Percentiles rank a stretch among this genome's conserved stretches.
phyloP scores from a whole-genome alignment of 2,888 invertebrate species.

The Lacanobia wlatinum region DNA sequence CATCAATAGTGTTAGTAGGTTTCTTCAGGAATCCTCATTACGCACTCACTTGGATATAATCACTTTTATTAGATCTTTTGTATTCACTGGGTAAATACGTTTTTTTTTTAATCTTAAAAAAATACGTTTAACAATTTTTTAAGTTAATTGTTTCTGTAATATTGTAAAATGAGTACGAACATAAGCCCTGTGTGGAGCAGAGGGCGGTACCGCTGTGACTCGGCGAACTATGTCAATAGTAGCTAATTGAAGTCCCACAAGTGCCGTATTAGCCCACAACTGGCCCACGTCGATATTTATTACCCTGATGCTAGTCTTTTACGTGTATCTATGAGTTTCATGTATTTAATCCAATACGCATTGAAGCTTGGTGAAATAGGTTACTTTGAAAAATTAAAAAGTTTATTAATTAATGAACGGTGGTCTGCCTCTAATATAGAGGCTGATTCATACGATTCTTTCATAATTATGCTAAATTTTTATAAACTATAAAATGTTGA shows the following conservation, averaged over 20 bases:
- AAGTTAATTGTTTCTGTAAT: conserved; percentile 11
- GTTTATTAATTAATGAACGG: neutral
- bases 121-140: too few relatives aligned
- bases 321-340: conserved; percentile 69
- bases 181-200: conserved; percentile 58
- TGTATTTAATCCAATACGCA: conserved; percentile 77
- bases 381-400: neutral
- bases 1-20: conserved; percentile 69
- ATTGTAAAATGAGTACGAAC: conserved; percentile 8
- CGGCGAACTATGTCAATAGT: conserved; percentile 81
- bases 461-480: neutral
- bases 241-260: conserved; percentile 86
- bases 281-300: conserved; percentile 73
- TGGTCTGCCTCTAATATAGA: neutral
- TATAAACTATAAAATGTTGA: neutral
- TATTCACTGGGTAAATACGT: neutral
- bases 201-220: conserved; percentile 71
- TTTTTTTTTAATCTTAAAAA: too few relatives aligned
- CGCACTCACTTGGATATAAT: conserved; percentile 21
- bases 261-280: conserved; percentile 77
- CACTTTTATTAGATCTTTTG: conserved; percentile 38
- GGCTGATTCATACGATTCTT: neutral
- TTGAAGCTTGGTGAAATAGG: conserved; percentile 31
- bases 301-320: conserved; percentile 66
- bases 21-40: conserved; percentile 33